Base-by-base conservation (phyloP, 2,888 invertebrate genomes). In the Tenthredo notha region DNA sequence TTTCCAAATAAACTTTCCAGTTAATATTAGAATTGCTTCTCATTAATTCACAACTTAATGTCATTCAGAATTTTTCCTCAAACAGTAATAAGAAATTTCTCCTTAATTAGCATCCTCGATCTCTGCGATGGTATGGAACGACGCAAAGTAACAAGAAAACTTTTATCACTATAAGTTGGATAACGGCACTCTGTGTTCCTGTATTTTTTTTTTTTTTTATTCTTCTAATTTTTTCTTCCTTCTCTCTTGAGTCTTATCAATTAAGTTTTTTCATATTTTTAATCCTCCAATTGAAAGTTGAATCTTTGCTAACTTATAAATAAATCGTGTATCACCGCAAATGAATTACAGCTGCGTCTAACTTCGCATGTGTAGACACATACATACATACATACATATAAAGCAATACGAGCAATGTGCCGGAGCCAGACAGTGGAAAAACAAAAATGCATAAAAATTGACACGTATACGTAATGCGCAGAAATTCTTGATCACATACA, bases 1-100 rank as follows among this genome's bases (percentile, higher is more conserved):
- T 43, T 74, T 72, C 21, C 72, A 72, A 72, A 72, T 40, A 50
- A 50, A 77, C 77, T 29, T 50, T 77, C 50, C 50, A 77, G 18
- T 18, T 50, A 6, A 77, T 33, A 74, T 37, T 21, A 74, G 72
- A 43, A n/a, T n/a, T 37, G n/a, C 43, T 74, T 74, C 7, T 74
- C 43, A 74, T 74, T n/a, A 74, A 74, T 74, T 43, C 40, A 74
- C 72, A 43, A 6, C 43, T 15, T 43, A 74, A 74, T 43, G 21
- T 74, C 72, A 74, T 21, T 74, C 25, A 18, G 37, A 40, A 74
- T 74, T 43, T 37, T 43, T 74, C 25, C n/a, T 21, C 40, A 43
- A 74, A 40, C 10, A 21, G 21, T 43, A 18, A 74, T 74, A 18
- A 67, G 5, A 33, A 67, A 67, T 33, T 67, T 18, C 25, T 43